Evolutionary conservation across 2,113 vertebrate genomes (phyloP), one percentile per base, ranked within the genome.

Genomic region (Girardinichthys multiradiatus): DNA sequence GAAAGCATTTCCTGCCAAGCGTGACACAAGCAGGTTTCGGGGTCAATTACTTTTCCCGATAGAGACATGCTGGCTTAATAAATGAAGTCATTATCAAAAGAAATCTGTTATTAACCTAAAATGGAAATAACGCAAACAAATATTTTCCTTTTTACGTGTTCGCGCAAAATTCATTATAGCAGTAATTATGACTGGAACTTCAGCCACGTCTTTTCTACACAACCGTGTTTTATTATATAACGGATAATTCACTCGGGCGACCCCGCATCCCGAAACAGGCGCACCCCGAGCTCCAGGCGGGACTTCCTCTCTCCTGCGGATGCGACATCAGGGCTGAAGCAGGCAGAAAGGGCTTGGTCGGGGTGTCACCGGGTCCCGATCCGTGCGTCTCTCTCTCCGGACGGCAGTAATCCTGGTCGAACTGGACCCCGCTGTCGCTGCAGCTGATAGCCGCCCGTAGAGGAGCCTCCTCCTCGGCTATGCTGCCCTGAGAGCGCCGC

Each of bases 291-390:
- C 69, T 74, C 68, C 58, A 24, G 90, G 91, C 89, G 90, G 91
- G 91, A 92, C 90, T 91, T 92, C 90, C 91, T 79, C 4, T 89
- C 59, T 85, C 1, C 21, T 57, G 77, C 90, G 91, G 91, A 92
- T 87, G 82, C 76, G 71, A 64, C 45, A 48, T 29, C 37, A 39
- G 61, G 80, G 29, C 61, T 66, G 24, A 69, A 84, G 62, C 82
- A 80, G 82, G 51, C 84, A 87, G 81, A 86, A 84, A 90, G 90
- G 91, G 91, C 89, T 93, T 87, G 90, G 90, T 91, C 83, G 19
- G 77, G 68, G 79, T 87, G 84, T 85, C 87, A 77, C 89, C 86
- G 90, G 89, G 48, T 54, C 37, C 33, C 17, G 35, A 64, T 85
- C 64, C 76, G 61, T 67, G 65, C 72, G 87, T 76, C 64, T 74